These are phyloP conservation scores for Pristiophorus japonicus DNA, from an alignment of 2,113 vertebrate genomes.

Conservation along the genomic window DNA sequence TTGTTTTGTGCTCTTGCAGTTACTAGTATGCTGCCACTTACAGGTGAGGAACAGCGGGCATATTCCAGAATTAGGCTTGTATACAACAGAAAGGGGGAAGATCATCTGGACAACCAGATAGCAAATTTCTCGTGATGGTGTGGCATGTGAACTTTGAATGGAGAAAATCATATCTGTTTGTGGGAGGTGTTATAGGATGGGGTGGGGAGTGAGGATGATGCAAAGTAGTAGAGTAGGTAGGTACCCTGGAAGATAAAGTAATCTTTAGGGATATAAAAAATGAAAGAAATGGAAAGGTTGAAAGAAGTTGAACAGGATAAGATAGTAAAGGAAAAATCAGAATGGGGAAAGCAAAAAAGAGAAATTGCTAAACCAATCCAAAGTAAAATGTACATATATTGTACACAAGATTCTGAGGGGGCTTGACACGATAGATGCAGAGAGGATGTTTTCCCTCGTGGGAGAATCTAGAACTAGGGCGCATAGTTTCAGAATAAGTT, in stretches of 20 bases:
- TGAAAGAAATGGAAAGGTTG: neutral
- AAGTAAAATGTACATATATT: neutral
- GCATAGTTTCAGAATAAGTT: too few species aligned
- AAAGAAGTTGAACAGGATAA: neutral
- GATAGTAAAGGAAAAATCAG: neutral
- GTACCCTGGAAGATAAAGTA: neutral
- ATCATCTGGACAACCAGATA: neutral
- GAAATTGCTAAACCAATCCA: neutral
- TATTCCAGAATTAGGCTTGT: neutral
- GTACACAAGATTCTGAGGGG: too few species aligned
- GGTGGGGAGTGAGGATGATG: too few species aligned
- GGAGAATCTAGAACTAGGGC: too few species aligned
- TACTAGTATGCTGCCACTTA: neutral
- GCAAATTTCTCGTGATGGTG: neutral
- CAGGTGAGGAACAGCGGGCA: neutral
- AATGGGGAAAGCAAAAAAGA: neutral
- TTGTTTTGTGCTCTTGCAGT: neutral
- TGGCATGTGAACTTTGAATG: neutral
- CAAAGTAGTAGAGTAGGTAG: neutral
- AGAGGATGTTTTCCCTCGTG: too few species aligned
- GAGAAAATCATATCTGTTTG: neutral
- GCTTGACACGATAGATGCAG: too few species aligned
- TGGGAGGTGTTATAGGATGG: too few species aligned
- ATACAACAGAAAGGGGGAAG: neutral
- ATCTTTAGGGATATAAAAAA: neutral